A percentile compares a stretch with the other conserved stretches of the same genome.
phyloP scores from a whole-genome alignment of 2,888 invertebrate species.

The Seira musarum region DNA sequence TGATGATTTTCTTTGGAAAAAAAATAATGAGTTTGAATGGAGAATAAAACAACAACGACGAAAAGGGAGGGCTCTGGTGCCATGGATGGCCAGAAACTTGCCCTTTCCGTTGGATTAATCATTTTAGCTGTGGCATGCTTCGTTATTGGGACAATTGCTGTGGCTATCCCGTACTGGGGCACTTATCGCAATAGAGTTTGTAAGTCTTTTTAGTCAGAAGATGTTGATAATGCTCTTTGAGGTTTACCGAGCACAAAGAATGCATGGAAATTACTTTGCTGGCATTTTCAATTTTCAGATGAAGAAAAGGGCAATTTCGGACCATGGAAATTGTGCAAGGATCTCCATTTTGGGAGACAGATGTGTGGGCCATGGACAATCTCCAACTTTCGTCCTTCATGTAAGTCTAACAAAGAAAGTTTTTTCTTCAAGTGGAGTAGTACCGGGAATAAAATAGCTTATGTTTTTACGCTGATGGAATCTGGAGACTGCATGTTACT shows the following conservation, averaged over 20 bases:
- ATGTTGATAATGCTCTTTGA: too few relatives aligned
- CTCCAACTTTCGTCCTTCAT: constrained; percentile 84
- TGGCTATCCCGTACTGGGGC: constrained; percentile 90
- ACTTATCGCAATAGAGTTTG: constrained; percentile 84
- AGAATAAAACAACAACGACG: constrained; percentile 33
- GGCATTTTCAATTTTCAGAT: constrained; percentile 72
- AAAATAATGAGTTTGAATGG: constrained; percentile 31
- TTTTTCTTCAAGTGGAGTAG: too few relatives aligned
- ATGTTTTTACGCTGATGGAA: too few relatives aligned
- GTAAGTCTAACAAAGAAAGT: constrained; percentile 76
- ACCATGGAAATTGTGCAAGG: constrained; percentile 90
- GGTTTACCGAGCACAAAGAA: neutral
- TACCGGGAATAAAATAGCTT: too few relatives aligned
- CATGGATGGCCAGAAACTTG: constrained; percentile 69
- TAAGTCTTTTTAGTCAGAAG: constrained; percentile 71
- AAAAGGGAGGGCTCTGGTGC: constrained; percentile 60
- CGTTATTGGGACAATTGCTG: constrained; percentile 86
- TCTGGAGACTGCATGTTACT: too few relatives aligned
- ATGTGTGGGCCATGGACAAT: constrained; percentile 83
- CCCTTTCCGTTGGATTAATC: constrained; percentile 74
- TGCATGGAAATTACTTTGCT: neutral
- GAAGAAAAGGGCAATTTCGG: constrained; percentile 89
- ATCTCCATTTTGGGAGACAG: constrained; percentile 85
- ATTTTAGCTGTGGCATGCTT: constrained; percentile 84
- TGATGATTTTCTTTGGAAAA: neutral